Percentiles rank a stretch among this genome's conserved stretches.
These are phyloP conservation scores for Urosaurus nigricauda DNA, from an alignment of 2,797 vertebrate genomes.

Conservation along the genomic window DNA sequence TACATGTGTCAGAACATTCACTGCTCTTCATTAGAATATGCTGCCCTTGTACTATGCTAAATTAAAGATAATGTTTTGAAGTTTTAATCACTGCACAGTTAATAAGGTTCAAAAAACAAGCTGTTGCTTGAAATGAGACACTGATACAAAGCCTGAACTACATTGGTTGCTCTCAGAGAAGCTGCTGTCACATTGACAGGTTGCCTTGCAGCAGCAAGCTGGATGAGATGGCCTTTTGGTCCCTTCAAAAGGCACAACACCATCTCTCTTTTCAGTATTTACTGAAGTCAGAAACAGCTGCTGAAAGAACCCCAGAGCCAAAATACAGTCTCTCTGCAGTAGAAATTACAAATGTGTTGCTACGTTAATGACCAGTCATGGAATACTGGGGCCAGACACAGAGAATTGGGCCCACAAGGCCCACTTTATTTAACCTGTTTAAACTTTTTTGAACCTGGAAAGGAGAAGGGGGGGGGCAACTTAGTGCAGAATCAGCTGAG, in stretches of 20 bases:
- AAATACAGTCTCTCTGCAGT: slow-evolving; percentile 36
- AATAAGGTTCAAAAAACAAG: too few species aligned
- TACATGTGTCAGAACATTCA: too few species aligned
- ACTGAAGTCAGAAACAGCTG: slow-evolving; percentile 34
- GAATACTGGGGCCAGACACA: too few species aligned
- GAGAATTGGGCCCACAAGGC: too few species aligned
- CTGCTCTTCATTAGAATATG: background rate
- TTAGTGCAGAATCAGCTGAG: too few species aligned
- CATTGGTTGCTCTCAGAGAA: background rate
- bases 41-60: too few species aligned
- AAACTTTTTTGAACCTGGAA: too few species aligned
- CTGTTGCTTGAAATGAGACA: too few species aligned
- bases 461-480: too few species aligned
- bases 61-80: too few species aligned
- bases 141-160: background rate
- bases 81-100: too few species aligned
- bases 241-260: background rate
- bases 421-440: too few species aligned
- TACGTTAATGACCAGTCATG: slow-evolving; percentile 23
- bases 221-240: background rate
- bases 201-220: background rate
- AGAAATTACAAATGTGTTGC: slow-evolving; percentile 25
- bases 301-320: slow-evolving; percentile 6
- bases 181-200: background rate
- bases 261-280: slow-evolving; percentile 11